phyloP scores from a whole-genome alignment of 2,888 invertebrate species.

The Apamea monoglypha region DNA sequence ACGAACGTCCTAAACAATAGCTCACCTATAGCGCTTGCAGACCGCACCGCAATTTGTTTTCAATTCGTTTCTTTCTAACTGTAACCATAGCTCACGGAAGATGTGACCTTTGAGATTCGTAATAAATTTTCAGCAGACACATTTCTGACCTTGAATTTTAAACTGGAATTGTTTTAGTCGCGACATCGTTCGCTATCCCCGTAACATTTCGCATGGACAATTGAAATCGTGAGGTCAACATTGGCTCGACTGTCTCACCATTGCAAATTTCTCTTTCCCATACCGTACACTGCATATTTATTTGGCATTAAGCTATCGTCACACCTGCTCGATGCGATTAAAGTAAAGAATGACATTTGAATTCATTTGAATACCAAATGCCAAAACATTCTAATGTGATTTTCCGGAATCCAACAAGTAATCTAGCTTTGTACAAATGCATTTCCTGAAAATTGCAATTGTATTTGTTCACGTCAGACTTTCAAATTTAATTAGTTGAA shows the following conservation, averaged over 20 bases:
- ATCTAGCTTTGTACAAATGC: conserved; percentile 29
- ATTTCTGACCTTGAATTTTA: conserved; percentile 88
- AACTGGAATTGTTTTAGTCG: conserved; percentile 86
- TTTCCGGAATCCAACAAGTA: conserved; percentile 44
- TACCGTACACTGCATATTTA: conserved; percentile 84
- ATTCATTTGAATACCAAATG: conserved; percentile 63
- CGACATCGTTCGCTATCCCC: conserved; percentile 88
- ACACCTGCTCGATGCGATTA: conserved; percentile 75
- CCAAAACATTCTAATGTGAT: conserved; percentile 45
- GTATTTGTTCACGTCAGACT: conserved; percentile 20
- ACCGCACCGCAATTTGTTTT: conserved; percentile 56
- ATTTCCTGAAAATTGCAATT: conserved; percentile 29
- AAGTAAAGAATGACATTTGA: conserved; percentile 69
- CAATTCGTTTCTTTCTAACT: conserved; percentile 63
- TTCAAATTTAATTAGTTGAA: conserved; percentile 58
- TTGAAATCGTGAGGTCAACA: conserved; percentile 90
- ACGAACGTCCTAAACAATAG: conserved; percentile 53
- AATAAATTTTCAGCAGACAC: conserved; percentile 79
- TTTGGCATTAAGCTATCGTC: conserved; percentile 78
- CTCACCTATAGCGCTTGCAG: conserved; percentile 48
- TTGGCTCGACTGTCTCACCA: conserved; percentile 85
- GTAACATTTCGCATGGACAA: conserved; percentile 89
- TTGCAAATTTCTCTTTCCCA: conserved; percentile 89
- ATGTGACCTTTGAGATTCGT: conserved; percentile 69
- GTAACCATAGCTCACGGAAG: conserved; percentile 53